Evolutionary conservation across 2,113 vertebrate genomes (phyloP), one percentile per base, ranked within the genome.

Genomic region (Hippocampus comes): DNA sequence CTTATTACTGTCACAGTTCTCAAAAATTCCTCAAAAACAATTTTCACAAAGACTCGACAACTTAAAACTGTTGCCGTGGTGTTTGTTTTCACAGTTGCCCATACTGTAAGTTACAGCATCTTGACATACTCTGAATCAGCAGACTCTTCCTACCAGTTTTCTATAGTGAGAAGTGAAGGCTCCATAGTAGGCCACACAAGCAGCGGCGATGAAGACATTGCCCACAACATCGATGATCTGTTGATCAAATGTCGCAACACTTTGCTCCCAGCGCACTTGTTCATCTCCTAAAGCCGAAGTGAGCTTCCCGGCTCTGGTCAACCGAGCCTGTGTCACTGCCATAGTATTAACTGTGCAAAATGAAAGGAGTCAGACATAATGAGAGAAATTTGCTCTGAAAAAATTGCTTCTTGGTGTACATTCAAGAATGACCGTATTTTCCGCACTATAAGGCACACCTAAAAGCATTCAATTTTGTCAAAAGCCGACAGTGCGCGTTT

Each of bases 171-270:
- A 91, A 3, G 94, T 95, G 84, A 96, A 96, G 5, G 93, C 94
- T 34, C 95, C 93, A 1, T 93, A 94, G 66, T 94, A 95, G 8
- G 94, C 92, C 51, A 96, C 93, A 7, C 94, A 95, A 5, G 94
- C 94, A 2, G 93, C 93, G 15, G 92, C 94, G 75, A 95, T 94
- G 81, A 96, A 95, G 63, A 93, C 95, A 23, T 96, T 95, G 17
- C 94, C 94, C 1, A 92, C 83, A 55, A 95, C 84, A 21, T 94
- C 93, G 8, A 89, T 80, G 77, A 95, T 92, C 79, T 95, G 95
- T 67, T 91, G 91, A 56, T 94, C 79, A 23, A 92, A 96, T 65
- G 88, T 82, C 59, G 81, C 25, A 25, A 96, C 91, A 73, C 92
- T 95, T 74, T 94, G 91, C 78, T 95, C 84, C 93, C 94, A 96